These are phyloP conservation scores for Sepiola atlantica DNA, from an alignment of 2,888 invertebrate genomes.

Conservation along the genomic window DNA sequence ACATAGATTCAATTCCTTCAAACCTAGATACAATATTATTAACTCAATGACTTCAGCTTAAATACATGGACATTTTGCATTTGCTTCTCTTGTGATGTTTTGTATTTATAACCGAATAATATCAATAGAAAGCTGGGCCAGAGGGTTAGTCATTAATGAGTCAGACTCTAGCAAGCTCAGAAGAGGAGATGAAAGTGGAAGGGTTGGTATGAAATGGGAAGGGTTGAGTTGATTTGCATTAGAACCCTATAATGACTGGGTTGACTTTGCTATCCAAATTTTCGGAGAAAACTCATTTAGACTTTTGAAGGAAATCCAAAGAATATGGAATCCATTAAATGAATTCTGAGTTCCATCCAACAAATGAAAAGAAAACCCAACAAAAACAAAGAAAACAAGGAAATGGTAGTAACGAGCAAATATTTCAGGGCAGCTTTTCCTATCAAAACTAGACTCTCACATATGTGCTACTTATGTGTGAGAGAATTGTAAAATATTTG, in stretches of 20 bases:
- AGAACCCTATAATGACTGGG: not conserved
- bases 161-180: not conserved
- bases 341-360: not conserved
- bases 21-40: constrained; percentile 32
- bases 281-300: constrained; percentile 32
- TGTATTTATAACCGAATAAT: constrained; percentile 32
- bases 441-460: not conserved
- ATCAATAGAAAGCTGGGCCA: constrained; percentile 8
- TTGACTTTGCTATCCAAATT: constrained; percentile 18
- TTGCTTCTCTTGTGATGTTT: constrained; percentile 18
- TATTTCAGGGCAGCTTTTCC: not conserved
- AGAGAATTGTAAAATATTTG: not conserved
- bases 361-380: not conserved
- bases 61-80: constrained; percentile 11
- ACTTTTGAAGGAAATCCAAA: constrained; percentile 32
- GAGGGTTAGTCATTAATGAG: constrained; percentile 32
- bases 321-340: constrained; percentile 32
- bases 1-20: constrained; percentile 32
- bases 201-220: not conserved
- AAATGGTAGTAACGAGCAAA: not conserved
- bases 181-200: not conserved
- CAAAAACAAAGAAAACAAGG: not conserved
- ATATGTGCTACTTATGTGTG: not conserved
- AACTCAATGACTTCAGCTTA: not conserved
- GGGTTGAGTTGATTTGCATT: not conserved